Percentiles rank a stretch among this genome's conserved stretches.
Evolutionary conservation across 2,797 vertebrate genomes (phyloP).

Genomic region (Sebastolobus altivelis): DNA sequence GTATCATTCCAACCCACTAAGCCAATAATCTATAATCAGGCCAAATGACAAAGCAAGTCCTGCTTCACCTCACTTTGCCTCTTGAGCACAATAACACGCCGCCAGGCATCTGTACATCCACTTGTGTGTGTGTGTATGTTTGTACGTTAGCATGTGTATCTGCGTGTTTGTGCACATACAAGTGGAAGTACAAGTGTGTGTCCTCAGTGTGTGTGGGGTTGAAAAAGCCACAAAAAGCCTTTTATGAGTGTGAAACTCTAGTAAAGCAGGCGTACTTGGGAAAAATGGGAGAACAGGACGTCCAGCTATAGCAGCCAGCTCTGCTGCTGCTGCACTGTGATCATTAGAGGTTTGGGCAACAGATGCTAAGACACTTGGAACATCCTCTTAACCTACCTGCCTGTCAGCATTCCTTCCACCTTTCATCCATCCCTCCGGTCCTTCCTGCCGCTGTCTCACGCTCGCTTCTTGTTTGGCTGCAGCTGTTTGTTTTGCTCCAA

Average conservation of each 20-base stretch:
- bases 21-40: constrained; percentile 28
- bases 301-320: constrained; percentile 25
- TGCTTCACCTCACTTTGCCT: constrained; percentile 12
- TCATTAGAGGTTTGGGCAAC: constrained; percentile 73
- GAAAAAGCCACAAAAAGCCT: constrained; percentile 63
- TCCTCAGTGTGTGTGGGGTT: constrained; percentile 28
- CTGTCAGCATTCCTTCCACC: constrained; percentile 67
- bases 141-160: background rate
- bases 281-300: constrained; percentile 70
- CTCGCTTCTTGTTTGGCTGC: constrained; percentile 48
- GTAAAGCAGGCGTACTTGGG: constrained; percentile 78
- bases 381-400: constrained; percentile 62
- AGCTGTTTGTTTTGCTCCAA: constrained; percentile 59
- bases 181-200: background rate
- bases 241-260: constrained; percentile 77
- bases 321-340: constrained; percentile 34
- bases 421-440: constrained; percentile 46
- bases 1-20: constrained; percentile 24
- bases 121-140: background rate
- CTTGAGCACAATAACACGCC: background rate
- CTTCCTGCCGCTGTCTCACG: constrained; percentile 43
- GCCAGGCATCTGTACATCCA: constrained; percentile 6
- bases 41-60: constrained; percentile 5
- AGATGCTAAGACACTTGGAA: constrained; percentile 69
- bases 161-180: constrained; percentile 1